These are phyloP conservation scores for Sturmia bella DNA, from an alignment of 2,888 invertebrate genomes.

Conservation along the genomic window DNA sequence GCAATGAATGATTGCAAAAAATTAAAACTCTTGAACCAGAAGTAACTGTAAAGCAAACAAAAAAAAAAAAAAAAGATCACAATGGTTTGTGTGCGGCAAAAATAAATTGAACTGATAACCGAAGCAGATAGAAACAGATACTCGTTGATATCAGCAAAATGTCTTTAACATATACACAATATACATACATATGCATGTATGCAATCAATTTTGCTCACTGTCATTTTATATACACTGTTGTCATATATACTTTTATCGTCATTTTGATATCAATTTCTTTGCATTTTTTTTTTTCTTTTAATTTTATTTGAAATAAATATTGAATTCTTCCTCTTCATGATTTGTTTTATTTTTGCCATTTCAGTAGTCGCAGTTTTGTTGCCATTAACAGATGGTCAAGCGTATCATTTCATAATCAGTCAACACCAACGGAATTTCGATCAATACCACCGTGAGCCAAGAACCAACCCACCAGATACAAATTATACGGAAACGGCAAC, in stretches of 20 bases:
- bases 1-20: slow-evolving; percentile 13
- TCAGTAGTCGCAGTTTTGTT: slow-evolving; percentile 78
- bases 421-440: slow-evolving; percentile 67
- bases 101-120: slow-evolving; percentile 45
- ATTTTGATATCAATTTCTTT: slow-evolving; percentile 34
- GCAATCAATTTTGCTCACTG: slow-evolving; percentile 51
- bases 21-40: background rate
- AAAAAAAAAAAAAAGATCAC: slow-evolving; percentile 28
- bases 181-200: slow-evolving; percentile 10
- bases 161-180: background rate
- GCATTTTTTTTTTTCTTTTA: slow-evolving; percentile 20
- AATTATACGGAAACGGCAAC: slow-evolving; percentile 72
- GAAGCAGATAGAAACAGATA: background rate
- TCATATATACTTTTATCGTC: slow-evolving; percentile 17
- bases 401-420: slow-evolving; percentile 73
- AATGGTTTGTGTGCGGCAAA: slow-evolving; percentile 23
- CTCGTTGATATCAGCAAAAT: slow-evolving; percentile 20
- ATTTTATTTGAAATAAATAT: slow-evolving; percentile 5
- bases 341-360: slow-evolving; percentile 69
- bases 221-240: slow-evolving; percentile 4
- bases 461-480: slow-evolving; percentile 22
- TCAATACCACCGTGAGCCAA: slow-evolving; percentile 48
- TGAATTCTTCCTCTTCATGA: background rate
- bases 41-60: background rate
- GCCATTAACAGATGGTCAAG: slow-evolving; percentile 76